Percentiles rank a stretch among this genome's conserved stretches.
Conservation (phyloP, 2,888 invertebrate species). For the Perithous albicinctus region DNA sequence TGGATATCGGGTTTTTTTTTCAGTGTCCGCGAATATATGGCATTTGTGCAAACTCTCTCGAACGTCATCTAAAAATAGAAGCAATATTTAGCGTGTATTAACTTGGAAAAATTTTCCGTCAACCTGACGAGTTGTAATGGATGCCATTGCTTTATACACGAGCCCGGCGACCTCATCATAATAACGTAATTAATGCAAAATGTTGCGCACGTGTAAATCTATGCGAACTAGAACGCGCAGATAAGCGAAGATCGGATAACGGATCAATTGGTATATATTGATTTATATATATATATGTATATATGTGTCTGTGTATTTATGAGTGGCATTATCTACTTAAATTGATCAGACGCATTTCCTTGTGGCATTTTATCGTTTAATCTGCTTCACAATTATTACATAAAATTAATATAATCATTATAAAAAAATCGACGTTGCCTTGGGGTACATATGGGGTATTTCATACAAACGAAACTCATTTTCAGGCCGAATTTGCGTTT, state of each 20-base stretch:
- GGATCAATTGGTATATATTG: background rate
- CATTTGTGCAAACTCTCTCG: conserved; percentile 51
- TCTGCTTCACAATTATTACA: background rate
- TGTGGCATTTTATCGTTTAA: conserved; percentile 36
- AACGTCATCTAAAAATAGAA: conserved; percentile 28
- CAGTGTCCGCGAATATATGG: conserved; percentile 28
- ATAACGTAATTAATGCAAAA: conserved; percentile 34
- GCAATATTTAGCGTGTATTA: conserved; percentile 34
- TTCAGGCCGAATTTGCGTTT: too few relatives aligned
- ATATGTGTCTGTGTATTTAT: conserved; percentile 1
- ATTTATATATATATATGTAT: too few relatives aligned
- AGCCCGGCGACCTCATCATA: background rate
- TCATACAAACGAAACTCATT: too few relatives aligned
- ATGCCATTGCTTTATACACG: background rate
- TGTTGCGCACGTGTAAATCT: conserved; percentile 41
- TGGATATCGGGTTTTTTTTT: conserved; percentile 7
- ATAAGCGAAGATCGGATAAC: background rate
- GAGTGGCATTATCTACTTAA: conserved; percentile 10
- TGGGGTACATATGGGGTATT: too few relatives aligned
- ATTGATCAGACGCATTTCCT: conserved; percentile 14
- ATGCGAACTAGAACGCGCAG: background rate
- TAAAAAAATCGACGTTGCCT: too few relatives aligned
- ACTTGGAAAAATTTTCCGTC: background rate
- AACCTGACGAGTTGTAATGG: background rate
- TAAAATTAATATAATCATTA: too few relatives aligned